Conservation (phyloP, 1,140 invertebrate species). For the Sesamia nonagrioides region DNA sequence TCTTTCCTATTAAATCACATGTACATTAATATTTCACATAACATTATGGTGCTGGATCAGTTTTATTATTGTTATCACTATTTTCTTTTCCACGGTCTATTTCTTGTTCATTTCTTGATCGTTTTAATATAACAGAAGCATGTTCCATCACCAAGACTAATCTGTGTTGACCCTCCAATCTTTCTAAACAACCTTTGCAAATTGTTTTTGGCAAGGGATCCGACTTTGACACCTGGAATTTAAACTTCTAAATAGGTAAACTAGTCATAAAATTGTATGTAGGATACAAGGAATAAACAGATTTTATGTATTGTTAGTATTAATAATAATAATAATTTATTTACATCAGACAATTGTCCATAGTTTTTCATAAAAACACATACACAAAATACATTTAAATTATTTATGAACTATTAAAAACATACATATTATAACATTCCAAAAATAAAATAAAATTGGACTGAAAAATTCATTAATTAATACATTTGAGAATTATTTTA, state of each 20-base stretch:
- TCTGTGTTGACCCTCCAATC: slow-evolving; percentile 91
- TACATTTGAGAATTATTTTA: too few species aligned
- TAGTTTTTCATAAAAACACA: too few species aligned
- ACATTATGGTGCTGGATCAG: slow-evolving; percentile 68
- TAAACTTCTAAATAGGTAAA: neutral
- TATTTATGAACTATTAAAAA: too few species aligned
- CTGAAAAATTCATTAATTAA: too few species aligned
- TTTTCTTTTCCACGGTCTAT: neutral
- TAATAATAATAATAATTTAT: too few species aligned
- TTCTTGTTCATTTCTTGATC: slow-evolving; percentile 62
- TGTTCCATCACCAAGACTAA: slow-evolving; percentile 89
- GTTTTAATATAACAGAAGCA: slow-evolving; percentile 79
- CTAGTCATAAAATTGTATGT: neutral
- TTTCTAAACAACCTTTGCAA: slow-evolving; percentile 90
- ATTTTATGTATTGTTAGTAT: too few species aligned
- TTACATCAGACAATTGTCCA: too few species aligned
- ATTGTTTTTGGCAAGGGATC: slow-evolving; percentile 93
- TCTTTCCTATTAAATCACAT: neutral
- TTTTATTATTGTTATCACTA: slow-evolving; percentile 63
- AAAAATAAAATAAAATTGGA: too few species aligned
- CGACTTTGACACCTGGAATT: slow-evolving; percentile 90
- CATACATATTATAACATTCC: too few species aligned
- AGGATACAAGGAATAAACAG: neutral
- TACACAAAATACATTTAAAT: too few species aligned
- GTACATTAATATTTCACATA: slow-evolving; percentile 40